Conservation (phyloP, 2,797 vertebrate genomes). For the Pyrrhura leucotis region DNA sequence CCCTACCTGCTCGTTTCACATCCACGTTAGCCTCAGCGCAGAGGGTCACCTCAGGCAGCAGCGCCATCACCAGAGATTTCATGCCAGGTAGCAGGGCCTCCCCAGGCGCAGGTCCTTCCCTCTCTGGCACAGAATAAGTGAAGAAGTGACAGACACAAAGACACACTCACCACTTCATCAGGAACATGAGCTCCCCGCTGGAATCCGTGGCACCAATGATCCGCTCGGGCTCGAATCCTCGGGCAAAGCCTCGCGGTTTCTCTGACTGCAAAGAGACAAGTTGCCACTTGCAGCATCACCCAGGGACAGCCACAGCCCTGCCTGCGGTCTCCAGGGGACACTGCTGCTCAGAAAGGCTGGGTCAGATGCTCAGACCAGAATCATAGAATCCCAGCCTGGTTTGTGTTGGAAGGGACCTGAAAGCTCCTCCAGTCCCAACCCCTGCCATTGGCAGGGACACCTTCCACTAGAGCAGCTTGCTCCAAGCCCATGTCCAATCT, state of each 20-base stretch:
- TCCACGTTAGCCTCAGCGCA: conserved; percentile 59
- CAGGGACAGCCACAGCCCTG: neutral
- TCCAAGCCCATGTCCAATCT: too few species aligned
- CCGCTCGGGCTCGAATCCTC: conserved; percentile 92
- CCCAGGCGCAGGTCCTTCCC: conserved; percentile 64
- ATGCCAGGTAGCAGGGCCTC: conserved; percentile 63
- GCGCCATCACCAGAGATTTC: conserved; percentile 65
- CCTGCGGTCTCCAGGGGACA: neutral
- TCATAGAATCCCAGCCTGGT: neutral
- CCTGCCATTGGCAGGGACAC: too few species aligned
- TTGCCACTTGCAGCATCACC: neutral
- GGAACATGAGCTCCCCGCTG: conserved; percentile 98
- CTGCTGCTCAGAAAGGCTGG: neutral
- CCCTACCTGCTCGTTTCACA: conserved; percentile 70
- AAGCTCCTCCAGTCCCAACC: neutral
- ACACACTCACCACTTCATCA: conserved; percentile 96
- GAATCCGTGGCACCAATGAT: conserved; percentile 98
- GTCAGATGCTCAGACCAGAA: neutral
- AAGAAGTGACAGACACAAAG: conserved; percentile 22
- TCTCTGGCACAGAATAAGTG: conserved; percentile 66
- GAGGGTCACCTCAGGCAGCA: conserved; percentile 62
- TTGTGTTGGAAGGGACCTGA: neutral
- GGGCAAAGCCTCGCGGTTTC: conserved; percentile 93
- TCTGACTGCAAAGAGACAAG: conserved; percentile 85
- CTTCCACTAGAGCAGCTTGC: too few species aligned